These are phyloP conservation scores for Leptopterna dolabrata DNA, from an alignment of 2,888 invertebrate species.

Conservation along the genomic window DNA sequence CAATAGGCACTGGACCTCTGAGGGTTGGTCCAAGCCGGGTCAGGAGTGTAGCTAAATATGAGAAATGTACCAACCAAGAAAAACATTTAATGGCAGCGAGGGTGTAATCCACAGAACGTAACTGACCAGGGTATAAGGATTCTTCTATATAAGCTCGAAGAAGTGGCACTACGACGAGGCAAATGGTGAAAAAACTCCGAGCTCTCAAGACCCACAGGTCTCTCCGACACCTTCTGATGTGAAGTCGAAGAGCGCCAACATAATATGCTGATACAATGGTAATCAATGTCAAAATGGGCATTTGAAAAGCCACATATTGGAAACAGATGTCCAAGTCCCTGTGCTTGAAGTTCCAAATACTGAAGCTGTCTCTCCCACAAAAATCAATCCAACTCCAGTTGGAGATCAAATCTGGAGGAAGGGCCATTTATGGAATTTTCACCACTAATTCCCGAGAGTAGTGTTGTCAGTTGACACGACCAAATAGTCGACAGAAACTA, in stretches of 20 bases:
- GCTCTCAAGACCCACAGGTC: constrained; percentile 75
- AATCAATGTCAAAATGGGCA: constrained; percentile 79
- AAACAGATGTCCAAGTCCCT: constrained; percentile 88
- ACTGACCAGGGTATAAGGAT: constrained; percentile 63
- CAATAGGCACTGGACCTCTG: constrained; percentile 78
- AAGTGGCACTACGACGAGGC: constrained; percentile 73
- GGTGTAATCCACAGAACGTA: constrained; percentile 76
- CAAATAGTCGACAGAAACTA: no score
- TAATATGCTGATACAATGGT: constrained; percentile 85
- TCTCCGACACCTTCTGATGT: constrained; percentile 73
- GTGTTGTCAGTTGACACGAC: neutral
- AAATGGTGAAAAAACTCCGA: constrained; percentile 74
- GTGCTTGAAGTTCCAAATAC: constrained; percentile 76
- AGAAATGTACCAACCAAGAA: constrained; percentile 85
- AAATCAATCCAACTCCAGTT: constrained; percentile 80
- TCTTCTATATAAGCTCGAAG: constrained; percentile 70
- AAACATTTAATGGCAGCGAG: constrained; percentile 77
- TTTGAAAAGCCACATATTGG: constrained; percentile 83
- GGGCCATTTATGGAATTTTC: neutral
- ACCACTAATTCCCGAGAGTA: neutral
- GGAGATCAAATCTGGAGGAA: constrained; percentile 35
- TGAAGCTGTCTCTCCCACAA: constrained; percentile 77
- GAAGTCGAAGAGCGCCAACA: constrained; percentile 76
- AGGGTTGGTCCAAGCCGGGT: constrained; percentile 72
- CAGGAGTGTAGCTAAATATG: constrained; percentile 78